Percentiles rank a stretch among this genome's conserved stretches.
These are phyloP conservation scores for Cheirogaleus medius DNA, from an alignment of 2,113 vertebrate genomes.

Conservation along the genomic window DNA sequence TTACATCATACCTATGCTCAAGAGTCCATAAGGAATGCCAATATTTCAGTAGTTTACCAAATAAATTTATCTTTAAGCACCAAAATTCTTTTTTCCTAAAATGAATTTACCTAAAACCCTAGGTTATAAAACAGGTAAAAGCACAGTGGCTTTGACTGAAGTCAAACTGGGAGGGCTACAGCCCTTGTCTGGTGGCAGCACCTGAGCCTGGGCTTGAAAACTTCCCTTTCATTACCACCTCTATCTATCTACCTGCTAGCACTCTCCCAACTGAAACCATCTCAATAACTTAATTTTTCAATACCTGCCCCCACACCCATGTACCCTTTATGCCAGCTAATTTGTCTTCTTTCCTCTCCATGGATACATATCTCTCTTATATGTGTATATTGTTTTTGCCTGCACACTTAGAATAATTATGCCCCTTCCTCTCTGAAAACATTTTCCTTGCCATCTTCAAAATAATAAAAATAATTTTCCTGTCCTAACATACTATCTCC, in stretches of 20 bases:
- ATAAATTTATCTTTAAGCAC: neutral
- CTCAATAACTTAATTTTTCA: neutral
- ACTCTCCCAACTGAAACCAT: neutral
- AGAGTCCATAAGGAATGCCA: neutral
- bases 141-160: neutral
- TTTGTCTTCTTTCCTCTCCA: neutral
- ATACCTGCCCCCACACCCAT: rapidly evolving
- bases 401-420: neutral
- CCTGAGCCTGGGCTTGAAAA: neutral
- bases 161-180: neutral
- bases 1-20: neutral
- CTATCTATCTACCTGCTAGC: neutral
- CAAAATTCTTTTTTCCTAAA: neutral
- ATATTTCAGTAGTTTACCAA: neutral
- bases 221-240: neutral
- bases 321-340: neutral
- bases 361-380: neutral
- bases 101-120: neutral
- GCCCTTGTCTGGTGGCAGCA: neutral
- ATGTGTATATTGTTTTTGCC: neutral
- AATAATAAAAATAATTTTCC: neutral
- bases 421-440: neutral
- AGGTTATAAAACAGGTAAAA: neutral
- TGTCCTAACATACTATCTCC: neutral
- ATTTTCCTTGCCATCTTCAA: constrained; percentile 2